Base-by-base conservation (phyloP, 2,113 vertebrate genomes). In the Ardeotis arabs region DNA sequence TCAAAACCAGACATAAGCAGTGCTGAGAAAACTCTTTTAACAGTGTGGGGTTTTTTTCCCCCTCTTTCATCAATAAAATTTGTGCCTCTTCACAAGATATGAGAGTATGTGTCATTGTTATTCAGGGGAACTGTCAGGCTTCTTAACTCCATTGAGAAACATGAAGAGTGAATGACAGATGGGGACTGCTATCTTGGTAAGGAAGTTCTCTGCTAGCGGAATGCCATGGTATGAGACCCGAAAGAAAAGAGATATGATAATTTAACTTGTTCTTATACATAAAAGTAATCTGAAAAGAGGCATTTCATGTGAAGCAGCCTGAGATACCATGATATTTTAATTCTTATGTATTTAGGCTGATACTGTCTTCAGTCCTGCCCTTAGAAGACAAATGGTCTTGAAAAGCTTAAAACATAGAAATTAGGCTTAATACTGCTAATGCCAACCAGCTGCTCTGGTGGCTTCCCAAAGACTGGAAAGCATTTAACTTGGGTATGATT, bases 81-180 rank as follows among this genome's bases (percentile, higher is more conserved):
- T 74, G 76, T 88, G 52, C 44, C 44, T 95, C 62, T 96, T 80
- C 60, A 37, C 59, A 70, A 94, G 89, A 86, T 50, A n/a, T 35
- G 81, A 75, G 66, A 88, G 77, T 89, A 82, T 59, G 66, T 95
- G 41, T 90, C 86, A 96, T 97, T 97, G 92, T 96, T 97, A 97
- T 97, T 97, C 97, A 97, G 96, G 90, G 91, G 93, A 98, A 93
- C 93, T 96, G 94, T 97, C 97, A 96, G 92, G 94, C 93, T 97
- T 89, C 91, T 96, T 85, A 96, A 93, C 84, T 97, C 82, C 12
- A 39, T 55, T 17, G 41, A 95, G 87, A 96, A 97, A 96, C 66
- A 91, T 47, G 87, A 97, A 28, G 84, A 92, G 52, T 96, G 95
- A 97, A 50, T 97, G 98, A 97, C 92, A 93, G 94, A 84, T 94